phyloP scores from a whole-genome alignment of 2,888 invertebrate genomes.

The Dinocampus coccinellae region DNA sequence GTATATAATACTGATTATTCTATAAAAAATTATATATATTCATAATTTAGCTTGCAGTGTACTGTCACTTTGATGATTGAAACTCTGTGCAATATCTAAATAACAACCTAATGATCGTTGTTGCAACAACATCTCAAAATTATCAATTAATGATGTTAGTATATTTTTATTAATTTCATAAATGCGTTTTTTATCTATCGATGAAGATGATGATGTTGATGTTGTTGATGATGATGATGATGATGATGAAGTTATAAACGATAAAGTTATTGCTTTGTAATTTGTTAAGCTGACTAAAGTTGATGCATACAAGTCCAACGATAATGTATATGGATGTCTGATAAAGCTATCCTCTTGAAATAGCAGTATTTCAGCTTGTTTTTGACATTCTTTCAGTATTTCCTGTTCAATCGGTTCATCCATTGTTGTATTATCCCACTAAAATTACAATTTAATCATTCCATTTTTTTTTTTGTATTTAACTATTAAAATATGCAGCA shows the following conservation, averaged over 20 bases:
- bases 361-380: conserved; percentile 72
- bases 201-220: conserved; percentile 4
- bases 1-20: conserved; percentile 8
- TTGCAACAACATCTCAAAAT: conserved; percentile 51
- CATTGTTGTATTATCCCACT: conserved; percentile 57
- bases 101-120: conserved; percentile 55
- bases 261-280: conserved; percentile 49
- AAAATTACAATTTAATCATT: conserved; percentile 51
- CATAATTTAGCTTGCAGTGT: conserved; percentile 60
- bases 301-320: conserved; percentile 73
- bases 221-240: background rate
- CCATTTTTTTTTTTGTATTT: conserved; percentile 11
- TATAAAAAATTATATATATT: conserved; percentile 34
- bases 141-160: conserved; percentile 48
- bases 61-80: conserved; percentile 47
- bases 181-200: conserved; percentile 41
- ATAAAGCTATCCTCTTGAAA: conserved; percentile 64
- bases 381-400: conserved; percentile 74
- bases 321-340: conserved; percentile 80
- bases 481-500: conserved; percentile 26
- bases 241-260: background rate
- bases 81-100: conserved; percentile 46
- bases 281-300: conserved; percentile 56
- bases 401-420: conserved; percentile 68
- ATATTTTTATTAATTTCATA: conserved; percentile 53